Evolutionary conservation across 2,113 vertebrate species (phyloP).

Genomic region (Cygnus atratus): DNA sequence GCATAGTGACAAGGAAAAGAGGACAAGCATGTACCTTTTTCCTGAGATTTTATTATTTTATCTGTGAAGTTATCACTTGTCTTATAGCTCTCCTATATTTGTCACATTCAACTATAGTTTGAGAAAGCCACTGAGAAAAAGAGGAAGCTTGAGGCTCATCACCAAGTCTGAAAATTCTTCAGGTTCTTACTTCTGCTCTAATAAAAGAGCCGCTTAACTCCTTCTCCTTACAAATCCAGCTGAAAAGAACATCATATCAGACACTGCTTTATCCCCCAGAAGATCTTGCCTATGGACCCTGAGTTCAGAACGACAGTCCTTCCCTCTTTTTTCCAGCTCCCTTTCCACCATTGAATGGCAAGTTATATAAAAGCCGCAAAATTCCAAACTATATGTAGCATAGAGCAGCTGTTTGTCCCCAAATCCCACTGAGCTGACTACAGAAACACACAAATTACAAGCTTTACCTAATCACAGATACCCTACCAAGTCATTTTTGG

Average conservation of each 20-base stretch:
- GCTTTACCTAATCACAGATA: conserved; percentile 75
- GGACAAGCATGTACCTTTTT: not conserved
- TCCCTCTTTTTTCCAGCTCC: not conserved
- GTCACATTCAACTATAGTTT: not conserved
- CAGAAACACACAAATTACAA: conserved; percentile 83
- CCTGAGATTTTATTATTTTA: not conserved
- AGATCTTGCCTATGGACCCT: not conserved
- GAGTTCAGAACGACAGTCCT: not conserved
- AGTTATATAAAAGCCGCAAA: conserved; percentile 78
- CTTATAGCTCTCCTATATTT: conserved; percentile 11
- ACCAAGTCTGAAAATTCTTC: not conserved
- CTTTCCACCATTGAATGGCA: conserved; percentile 58
- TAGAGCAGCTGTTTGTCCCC: conserved; percentile 74
- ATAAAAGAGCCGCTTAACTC: not conserved
- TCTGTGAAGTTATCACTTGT: not conserved
- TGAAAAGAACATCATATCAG: not conserved
- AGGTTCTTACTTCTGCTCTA: not conserved
- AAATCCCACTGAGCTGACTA: conserved; percentile 78
- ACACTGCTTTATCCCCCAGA: not conserved
- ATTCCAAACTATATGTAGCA: conserved; percentile 80
- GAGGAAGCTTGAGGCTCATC: not conserved
- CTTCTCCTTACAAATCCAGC: not conserved
- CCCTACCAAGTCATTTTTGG: conserved; percentile 72
- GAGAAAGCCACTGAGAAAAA: conserved; percentile 13
- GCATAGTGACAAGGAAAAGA: not conserved